These are phyloP conservation scores for Siniperca knerii DNA, from an alignment of 2,113 vertebrate genomes.

Conservation along the genomic window DNA sequence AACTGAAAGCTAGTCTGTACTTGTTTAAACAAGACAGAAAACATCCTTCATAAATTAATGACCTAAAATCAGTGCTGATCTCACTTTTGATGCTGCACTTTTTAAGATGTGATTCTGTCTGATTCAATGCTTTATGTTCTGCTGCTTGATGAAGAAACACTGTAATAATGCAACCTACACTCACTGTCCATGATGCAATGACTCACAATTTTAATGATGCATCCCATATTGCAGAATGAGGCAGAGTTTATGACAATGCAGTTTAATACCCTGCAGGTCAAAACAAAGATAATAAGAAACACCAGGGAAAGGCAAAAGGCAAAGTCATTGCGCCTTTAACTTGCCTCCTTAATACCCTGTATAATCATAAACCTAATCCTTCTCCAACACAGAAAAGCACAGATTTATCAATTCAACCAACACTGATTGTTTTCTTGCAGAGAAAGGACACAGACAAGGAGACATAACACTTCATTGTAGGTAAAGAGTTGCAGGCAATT, in stretches of 20 bases:
- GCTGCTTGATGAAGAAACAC: conserved; percentile 25
- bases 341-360: conserved; percentile 3
- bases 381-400: conserved; percentile 11
- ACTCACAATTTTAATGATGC: not conserved
- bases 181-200: conserved; percentile 14
- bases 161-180: conserved; percentile 19
- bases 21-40: conserved; percentile 24
- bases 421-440: conserved; percentile 8
- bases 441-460: conserved; percentile 60
- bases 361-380: conserved; percentile 31
- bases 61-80: not conserved
- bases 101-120: not conserved
- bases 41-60: conserved; percentile 4
- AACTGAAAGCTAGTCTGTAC: conserved; percentile 1
- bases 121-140: conserved; percentile 21
- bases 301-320: conserved; percentile 9
- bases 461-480: conserved; percentile 23
- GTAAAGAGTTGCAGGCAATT: conserved; percentile 20
- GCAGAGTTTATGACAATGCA: conserved; percentile 4
- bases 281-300: not conserved
- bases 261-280: not conserved
- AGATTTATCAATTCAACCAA: conserved; percentile 31
- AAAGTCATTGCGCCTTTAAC: conserved; percentile 19
- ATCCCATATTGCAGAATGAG: not conserved
- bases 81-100: not conserved